These are phyloP conservation scores for Drosophila emarginata DNA, from an alignment of 2,888 invertebrate genomes.

Conservation along the genomic window DNA sequence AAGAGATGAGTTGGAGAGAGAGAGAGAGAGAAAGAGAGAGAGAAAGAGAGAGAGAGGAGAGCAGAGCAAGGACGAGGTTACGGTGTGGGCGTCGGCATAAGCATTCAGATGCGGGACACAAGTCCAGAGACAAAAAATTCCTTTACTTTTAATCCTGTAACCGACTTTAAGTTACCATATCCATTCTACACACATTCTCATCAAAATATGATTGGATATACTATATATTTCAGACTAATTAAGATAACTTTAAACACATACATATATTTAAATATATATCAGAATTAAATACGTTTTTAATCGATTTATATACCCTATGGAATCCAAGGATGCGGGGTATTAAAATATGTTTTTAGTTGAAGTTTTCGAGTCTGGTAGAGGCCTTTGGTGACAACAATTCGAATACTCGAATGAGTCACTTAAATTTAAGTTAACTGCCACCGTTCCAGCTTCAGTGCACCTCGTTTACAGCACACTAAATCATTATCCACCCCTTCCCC, in stretches of 20 bases:
- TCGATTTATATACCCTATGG: not conserved
- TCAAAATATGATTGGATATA: too few relatives aligned
- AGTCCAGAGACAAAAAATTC: slow-evolving; percentile 18
- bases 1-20: too few relatives aligned
- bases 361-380: not conserved
- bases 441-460: not conserved
- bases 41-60: too few relatives aligned
- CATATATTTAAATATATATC: too few relatives aligned
- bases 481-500: not conserved
- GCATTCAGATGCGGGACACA: slow-evolving; percentile 41
- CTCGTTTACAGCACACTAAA: too few relatives aligned
- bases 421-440: slow-evolving; percentile 48
- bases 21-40: too few relatives aligned
- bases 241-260: too few relatives aligned
- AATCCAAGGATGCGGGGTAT: not conserved
- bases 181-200: too few relatives aligned
- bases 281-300: not conserved
- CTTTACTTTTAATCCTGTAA: not conserved
- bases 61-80: too few relatives aligned
- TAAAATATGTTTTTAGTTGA: not conserved
- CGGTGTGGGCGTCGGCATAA: slow-evolving; percentile 9
- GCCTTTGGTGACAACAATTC: slow-evolving; percentile 27
- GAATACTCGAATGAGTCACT: slow-evolving; percentile 39
- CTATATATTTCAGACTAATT: too few relatives aligned
- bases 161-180: not conserved